Percentiles rank a stretch among this genome's conserved stretches.
Conservation (phyloP, 1,140 invertebrate species). For the Centruroides vittatus region DNA sequence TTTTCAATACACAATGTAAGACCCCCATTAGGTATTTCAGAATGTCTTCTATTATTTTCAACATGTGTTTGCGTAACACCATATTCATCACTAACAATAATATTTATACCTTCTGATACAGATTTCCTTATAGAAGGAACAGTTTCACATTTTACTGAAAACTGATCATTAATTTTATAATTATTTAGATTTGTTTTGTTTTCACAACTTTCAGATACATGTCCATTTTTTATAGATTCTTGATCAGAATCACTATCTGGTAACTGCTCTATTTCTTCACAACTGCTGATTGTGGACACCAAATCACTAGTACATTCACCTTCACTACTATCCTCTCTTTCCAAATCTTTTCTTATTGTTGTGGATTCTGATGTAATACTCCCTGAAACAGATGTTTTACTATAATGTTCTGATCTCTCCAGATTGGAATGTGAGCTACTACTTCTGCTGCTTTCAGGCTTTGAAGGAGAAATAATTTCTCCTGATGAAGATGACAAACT, state of each 20-base stretch:
- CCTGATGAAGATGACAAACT: slow-evolving; percentile 1
- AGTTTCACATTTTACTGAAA: too few relatives aligned
- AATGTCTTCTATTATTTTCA: too few relatives aligned
- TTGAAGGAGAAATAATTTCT: slow-evolving; percentile 1
- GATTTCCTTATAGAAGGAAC: too few relatives aligned
- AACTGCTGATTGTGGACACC: slow-evolving; percentile 13
- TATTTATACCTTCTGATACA: too few relatives aligned
- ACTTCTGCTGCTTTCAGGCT: not conserved
- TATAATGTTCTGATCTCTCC: not conserved
- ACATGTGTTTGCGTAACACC: too few relatives aligned
- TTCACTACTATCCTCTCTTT: slow-evolving; percentile 6
- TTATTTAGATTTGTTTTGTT: too few relatives aligned
- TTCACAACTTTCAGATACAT: too few relatives aligned
- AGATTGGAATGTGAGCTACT: not conserved
- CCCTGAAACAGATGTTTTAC: slow-evolving; percentile 12
- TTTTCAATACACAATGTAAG: too few relatives aligned
- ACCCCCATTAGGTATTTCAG: too few relatives aligned
- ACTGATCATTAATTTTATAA: too few relatives aligned
- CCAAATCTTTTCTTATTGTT: slow-evolving; percentile 4
- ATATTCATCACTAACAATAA: too few relatives aligned
- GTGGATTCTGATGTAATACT: slow-evolving; percentile 11
- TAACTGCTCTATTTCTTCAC: slow-evolving; percentile 2
- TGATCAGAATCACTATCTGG: not conserved
- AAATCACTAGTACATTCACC: slow-evolving; percentile 13
- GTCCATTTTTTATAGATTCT: too few relatives aligned